Evolutionary conservation across 2,797 vertebrate species (phyloP), one percentile per base, ranked within the genome.

Genomic region (Luscinia megarhynchos): DNA sequence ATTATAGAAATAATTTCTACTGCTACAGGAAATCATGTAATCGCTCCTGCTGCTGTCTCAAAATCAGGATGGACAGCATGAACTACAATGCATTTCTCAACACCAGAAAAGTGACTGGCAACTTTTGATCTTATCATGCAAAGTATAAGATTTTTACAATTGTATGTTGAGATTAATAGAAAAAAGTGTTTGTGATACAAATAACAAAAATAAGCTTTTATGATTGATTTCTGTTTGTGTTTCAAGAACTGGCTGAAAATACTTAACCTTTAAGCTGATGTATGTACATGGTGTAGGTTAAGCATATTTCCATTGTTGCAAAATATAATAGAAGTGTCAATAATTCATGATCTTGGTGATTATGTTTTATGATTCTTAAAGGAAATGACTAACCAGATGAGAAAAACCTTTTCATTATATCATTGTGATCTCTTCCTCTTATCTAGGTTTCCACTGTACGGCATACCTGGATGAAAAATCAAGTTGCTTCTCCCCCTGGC

Each of bases 161-260:
- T 53, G 2, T 34, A 73, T 48, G 36, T 38, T 51, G 30, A 80
- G 34, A 90, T 86, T 82, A 84, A 73, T 15, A 55, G 23, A 92
- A 77, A 72, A 69, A 89, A 40, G 19, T 29, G 9, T 53, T 63
- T 63, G 17, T 29, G 45, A 83, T n/a, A 76, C 14, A 93, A 87
- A 53, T 53, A 92, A 75, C 0, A 30, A 89, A 89, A 85, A 54
- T 15, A 85, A 87, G 13, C 11, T 79, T 93, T 73, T 72, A 12
- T 18, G 61, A 74, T 40, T 81, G 38, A 58, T 64, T 87, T 93
- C 45, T 74, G 40, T 50, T 53, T 90, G 67, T 53, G 12, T 50
- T 93, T 80, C 68, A 85, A 87, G 64, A 90, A 80, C 50, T 77
- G 68, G n/a, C 34, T 72, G 30, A 89, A 84, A 92, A 67, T 30